Percentiles rank a stretch among this genome's conserved stretches.
These are phyloP conservation scores for Grallaria varia DNA, from an alignment of 2,113 vertebrate species.

Conservation along the genomic window DNA sequence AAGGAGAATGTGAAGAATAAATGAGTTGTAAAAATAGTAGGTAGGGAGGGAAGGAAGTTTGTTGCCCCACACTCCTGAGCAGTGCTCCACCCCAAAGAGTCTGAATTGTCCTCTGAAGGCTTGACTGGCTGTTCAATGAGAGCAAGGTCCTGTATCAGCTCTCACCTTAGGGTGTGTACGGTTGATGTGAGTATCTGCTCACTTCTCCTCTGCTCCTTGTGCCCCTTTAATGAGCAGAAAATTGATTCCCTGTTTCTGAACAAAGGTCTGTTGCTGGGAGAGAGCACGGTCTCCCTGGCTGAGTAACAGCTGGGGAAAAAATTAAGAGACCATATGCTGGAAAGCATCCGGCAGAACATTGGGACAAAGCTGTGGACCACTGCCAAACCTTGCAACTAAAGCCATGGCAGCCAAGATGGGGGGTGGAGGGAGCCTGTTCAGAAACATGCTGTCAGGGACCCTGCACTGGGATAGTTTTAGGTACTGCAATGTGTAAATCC, in stretches of 20 bases:
- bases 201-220: neutral
- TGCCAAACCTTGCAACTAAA: constrained; percentile 22
- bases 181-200: neutral
- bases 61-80: neutral
- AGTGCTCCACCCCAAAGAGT: neutral
- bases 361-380: constrained; percentile 35
- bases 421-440: neutral
- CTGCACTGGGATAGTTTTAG: neutral
- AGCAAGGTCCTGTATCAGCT: neutral
- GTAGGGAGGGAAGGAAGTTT: neutral
- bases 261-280: neutral
- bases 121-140: neutral
- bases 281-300: neutral
- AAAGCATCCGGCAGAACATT: neutral
- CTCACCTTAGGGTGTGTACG: neutral
- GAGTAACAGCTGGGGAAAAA: constrained; percentile 37
- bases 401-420: neutral
- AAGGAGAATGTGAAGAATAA: neutral
- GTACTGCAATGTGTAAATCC: neutral
- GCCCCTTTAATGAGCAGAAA: neutral
- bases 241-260: neutral
- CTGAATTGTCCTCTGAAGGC: neutral
- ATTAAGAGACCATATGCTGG: constrained; percentile 33
- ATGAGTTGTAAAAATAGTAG: neutral
- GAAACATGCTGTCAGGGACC: neutral